A percentile compares a stretch with the other conserved stretches of the same genome.
Evolutionary conservation across 2,888 invertebrate genomes (phyloP).

Genomic region (Blastobasis adustella): DNA sequence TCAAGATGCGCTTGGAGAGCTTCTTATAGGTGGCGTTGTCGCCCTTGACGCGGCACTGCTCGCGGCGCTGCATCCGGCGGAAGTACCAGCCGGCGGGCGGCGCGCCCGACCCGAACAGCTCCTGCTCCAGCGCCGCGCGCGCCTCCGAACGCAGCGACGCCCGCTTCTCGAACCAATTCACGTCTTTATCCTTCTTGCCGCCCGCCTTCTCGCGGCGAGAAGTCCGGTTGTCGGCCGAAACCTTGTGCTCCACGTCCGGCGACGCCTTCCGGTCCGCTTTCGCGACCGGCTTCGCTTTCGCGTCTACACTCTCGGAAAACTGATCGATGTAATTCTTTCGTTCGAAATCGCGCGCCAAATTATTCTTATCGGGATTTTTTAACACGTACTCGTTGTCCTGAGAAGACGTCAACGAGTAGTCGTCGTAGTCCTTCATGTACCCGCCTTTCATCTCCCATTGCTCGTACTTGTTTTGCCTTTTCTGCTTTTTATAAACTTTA

Average conservation of each 20-base stretch:
- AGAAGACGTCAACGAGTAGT: constrained; percentile 37
- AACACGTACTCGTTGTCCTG: constrained; percentile 33
- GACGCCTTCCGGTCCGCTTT: constrained; percentile 1
- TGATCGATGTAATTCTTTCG: constrained; percentile 25
- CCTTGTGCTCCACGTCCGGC: constrained; percentile 10
- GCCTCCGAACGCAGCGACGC: constrained; percentile 46
- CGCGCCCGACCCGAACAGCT: constrained; percentile 44
- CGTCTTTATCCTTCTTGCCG: constrained; percentile 20
- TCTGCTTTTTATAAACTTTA: constrained; percentile 55
- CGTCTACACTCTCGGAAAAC: constrained; percentile 22
- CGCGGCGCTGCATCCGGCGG: constrained; percentile 59
- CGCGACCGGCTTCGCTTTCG: constrained; percentile 2
- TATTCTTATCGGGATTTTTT: constrained; percentile 29
- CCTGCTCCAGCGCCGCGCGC: constrained; percentile 49
- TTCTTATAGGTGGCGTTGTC: constrained; percentile 52
- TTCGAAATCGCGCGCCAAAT: constrained; percentile 25
- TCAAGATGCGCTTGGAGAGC: constrained; percentile 45
- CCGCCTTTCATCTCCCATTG: constrained; percentile 66
- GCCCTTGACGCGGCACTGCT: constrained; percentile 55
- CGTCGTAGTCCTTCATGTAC: constrained; percentile 55
- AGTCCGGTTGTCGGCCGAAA: constrained; percentile 14
- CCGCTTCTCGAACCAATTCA: constrained; percentile 56
- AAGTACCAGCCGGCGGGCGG: constrained; percentile 63
- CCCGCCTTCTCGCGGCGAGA: constrained; percentile 14
- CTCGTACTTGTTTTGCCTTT: constrained; percentile 58